phyloP scores from a whole-genome alignment of 2,113 vertebrate genomes.

The human region GRCh38 chr6:74938001-74938500 shows the following conservation, averaged over 20 bases:
- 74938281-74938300: background rate
- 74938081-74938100: background rate
- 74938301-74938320: background rate
- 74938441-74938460: background rate
- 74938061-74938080: no score
- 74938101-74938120: background rate
- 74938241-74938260: background rate
- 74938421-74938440: background rate
- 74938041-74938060: background rate
- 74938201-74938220: background rate
- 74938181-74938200: background rate
- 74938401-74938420: background rate
- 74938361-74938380: background rate
- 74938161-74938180: background rate
- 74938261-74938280: background rate
- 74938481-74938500: background rate
- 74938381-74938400: background rate
- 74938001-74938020: background rate
- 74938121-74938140: background rate
- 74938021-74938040: background rate
- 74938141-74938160: background rate
- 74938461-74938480: background rate
- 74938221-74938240: background rate
- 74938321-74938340: background rate
- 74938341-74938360: background rate